Conservation (phyloP, 1,140 invertebrate genomes). For the Megalopta genalis region DNA sequence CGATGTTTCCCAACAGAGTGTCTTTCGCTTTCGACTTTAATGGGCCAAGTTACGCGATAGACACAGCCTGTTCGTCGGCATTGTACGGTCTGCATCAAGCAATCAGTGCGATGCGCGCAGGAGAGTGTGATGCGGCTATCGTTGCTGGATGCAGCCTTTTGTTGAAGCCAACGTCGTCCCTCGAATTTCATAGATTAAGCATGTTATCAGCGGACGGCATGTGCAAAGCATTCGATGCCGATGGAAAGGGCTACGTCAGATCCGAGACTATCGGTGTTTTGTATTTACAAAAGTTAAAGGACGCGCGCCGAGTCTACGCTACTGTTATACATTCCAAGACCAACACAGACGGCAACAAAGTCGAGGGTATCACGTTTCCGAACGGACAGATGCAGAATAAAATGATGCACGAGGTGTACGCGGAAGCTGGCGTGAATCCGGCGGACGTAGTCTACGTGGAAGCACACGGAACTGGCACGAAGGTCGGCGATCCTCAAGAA, state of each 20-base stretch:
- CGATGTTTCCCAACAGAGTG: conserved; percentile 98
- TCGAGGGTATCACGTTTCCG: conserved; percentile 94
- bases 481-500: conserved; percentile 97
- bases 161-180: conserved; percentile 91
- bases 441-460: conserved; percentile 92
- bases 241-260: conserved; percentile 95
- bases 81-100: conserved; percentile 94
- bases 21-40: conserved; percentile 97
- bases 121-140: conserved; percentile 95
- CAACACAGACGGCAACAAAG: conserved; percentile 95
- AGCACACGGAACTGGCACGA: conserved; percentile 97
- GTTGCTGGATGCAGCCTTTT: conserved; percentile 92
- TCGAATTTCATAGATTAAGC: conserved; percentile 95
- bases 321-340: conserved; percentile 91
- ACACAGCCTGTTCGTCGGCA: conserved; percentile 97
- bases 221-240: conserved; percentile 96
- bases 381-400: conserved; percentile 91
- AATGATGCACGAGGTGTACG: conserved; percentile 92
- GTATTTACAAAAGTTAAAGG: conserved; percentile 88
- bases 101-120: conserved; percentile 88
- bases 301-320: conserved; percentile 91
- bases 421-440: conserved; percentile 90
- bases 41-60: conserved; percentile 94
- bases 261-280: conserved; percentile 92
- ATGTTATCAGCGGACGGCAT: conserved; percentile 94